Percentiles rank a stretch among this genome's conserved stretches.
Evolutionary conservation across 2,888 invertebrate genomes (phyloP).

Genomic region (Meganola albula): DNA sequence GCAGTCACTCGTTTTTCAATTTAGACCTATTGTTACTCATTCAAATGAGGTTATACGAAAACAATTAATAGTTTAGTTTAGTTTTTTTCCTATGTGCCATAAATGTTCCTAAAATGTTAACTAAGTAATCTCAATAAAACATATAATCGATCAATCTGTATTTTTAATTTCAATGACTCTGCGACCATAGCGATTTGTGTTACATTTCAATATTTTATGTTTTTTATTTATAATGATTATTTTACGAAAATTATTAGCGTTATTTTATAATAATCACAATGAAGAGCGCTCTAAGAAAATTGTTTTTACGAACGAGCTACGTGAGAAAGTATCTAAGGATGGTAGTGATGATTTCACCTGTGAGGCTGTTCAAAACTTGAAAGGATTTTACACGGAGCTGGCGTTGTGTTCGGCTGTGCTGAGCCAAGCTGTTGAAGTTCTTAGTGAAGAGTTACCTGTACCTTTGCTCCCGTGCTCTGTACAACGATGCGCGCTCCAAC

Average conservation of each 20-base stretch:
- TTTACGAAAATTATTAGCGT: neutral
- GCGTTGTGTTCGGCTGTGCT: conserved; percentile 13
- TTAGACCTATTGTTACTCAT: too few species aligned
- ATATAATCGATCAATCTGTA: neutral
- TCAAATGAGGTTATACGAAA: too few species aligned
- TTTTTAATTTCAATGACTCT: neutral
- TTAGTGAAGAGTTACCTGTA: neutral
- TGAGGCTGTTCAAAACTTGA: conserved; percentile 19
- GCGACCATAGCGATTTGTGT: conserved; percentile 27
- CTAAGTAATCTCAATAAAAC: neutral
- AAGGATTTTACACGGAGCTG: conserved; percentile 24
- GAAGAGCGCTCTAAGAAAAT: conserved; percentile 10
- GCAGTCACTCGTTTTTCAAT: too few species aligned
- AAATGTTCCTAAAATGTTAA: conserved; percentile 20
- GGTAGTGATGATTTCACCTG: conserved; percentile 13
- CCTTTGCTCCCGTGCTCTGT: conserved; percentile 18
- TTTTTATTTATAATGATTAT: neutral
- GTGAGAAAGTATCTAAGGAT: conserved; percentile 15
- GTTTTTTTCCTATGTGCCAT: too few species aligned
- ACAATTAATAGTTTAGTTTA: too few species aligned
- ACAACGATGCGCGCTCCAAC: conserved; percentile 17
- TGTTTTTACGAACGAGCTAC: conserved; percentile 17
- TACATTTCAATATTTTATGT: too few species aligned
- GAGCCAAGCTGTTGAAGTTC: neutral
- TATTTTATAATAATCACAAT: neutral